Evolutionary conservation across 2,797 vertebrate genomes (phyloP), one percentile per base, ranked within the genome.

Genomic region (Myotis myotis): DNA sequence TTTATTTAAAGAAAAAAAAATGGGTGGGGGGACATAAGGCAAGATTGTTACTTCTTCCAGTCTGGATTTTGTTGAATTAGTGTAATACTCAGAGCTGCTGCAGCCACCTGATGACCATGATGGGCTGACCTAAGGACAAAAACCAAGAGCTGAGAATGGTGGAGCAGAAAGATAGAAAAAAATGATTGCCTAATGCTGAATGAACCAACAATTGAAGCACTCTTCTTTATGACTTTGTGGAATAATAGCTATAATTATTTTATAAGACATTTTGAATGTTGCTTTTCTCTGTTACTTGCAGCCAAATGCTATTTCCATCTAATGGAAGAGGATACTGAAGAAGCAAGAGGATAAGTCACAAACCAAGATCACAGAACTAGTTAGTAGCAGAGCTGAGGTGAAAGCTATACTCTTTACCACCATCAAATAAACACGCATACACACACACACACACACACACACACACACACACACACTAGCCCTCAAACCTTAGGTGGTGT

Each of bases 61-160:
- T 91, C 47, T 57, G 38, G 16, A 78, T 81, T 94, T 91, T 87
- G 62, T 94, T 94, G 49, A 89, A 84, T 87, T 62, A 78, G 22
- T 55, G n/a, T 75, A 38, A 89, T 79, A 55, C 11, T 85, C 23
- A 23, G 82, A 85, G 82, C 44, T 85, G 33, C 57, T 60, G 44
- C 25, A 49, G 36, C 71, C 47, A 80, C 22, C 15, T 93, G 57
- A 53, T 79, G 78, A 74, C 70, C 51, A 75, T 85, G 44, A 95
- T 7, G 20, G 22, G n/a, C 9, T 15, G 66, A 30, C 57, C 49
- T 66, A 49, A 81, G 22, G 72, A 66, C 80, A 49, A 75, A 95
- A 80, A 41, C 22, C 76, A 85, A 87, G 55, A 83, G 19, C 51
- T 90, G 36, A 75, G n/a, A 90, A 64, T 76, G 20, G n/a, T 78